Evolutionary conservation across 2,797 vertebrate species (phyloP).

Genomic region (Gambelia wislizenii): DNA sequence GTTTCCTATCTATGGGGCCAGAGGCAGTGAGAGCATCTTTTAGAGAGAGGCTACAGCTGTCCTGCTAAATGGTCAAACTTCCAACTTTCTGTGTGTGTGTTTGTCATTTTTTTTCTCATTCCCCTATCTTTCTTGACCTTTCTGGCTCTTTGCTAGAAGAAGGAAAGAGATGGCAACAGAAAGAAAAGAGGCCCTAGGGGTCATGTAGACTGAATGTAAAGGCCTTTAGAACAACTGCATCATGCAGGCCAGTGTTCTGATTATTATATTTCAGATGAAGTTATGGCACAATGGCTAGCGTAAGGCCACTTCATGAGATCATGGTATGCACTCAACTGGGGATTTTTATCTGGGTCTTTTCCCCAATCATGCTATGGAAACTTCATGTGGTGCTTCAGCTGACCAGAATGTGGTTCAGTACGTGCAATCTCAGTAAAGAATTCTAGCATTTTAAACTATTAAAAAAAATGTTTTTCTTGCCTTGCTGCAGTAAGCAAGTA

Average conservation of each 20-base stretch:
- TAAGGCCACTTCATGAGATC: neutral
- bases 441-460: conserved; percentile 8
- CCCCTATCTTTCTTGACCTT: too few relatives aligned
- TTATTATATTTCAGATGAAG: neutral
- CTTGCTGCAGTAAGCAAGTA: neutral
- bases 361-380: neutral
- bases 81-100: too few relatives aligned
- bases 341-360: neutral
- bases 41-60: too few relatives aligned
- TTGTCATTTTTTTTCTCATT: too few relatives aligned
- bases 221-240: neutral
- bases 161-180: too few relatives aligned
- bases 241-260: neutral
- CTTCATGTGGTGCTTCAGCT: neutral
- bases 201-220: too few relatives aligned
- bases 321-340: neutral
- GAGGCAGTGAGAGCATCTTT: too few relatives aligned
- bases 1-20: too few relatives aligned
- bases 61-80: too few relatives aligned
- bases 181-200: too few relatives aligned
- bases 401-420: neutral
- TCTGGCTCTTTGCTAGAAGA: too few relatives aligned
- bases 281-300: neutral
- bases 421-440: neutral
- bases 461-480: neutral